Evolutionary conservation across 2,888 invertebrate genomes (phyloP), one percentile per base, ranked within the genome.

Genomic region (Acrobasis consociella): DNA sequence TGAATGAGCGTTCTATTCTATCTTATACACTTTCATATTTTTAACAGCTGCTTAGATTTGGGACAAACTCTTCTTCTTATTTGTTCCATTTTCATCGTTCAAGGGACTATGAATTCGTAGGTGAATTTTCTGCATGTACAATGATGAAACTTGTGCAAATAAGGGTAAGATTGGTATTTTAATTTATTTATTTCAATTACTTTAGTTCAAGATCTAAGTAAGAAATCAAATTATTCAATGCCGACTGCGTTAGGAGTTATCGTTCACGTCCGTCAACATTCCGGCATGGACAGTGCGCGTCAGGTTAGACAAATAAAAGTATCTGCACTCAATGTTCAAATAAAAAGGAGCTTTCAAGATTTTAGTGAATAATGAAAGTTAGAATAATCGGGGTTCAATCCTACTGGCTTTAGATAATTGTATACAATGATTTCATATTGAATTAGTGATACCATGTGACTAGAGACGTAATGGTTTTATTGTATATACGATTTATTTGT

Each of bases 291-390:
- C 89, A 86, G 89, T 89, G 91, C 88, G 87, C 90, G 90, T 87
- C 90, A 85, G 83, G 89, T 83, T 84, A 87, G 90, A 88, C 86
- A 91, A 90, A 90, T 90, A 89, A 85, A 83, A 79, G 86, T 88
- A 88, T 86, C 89, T 86, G 91, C 91, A 92, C 90, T 87, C 89
- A 90, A 92, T 92, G 92, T 92, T 92, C 92, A 92, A 92, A 92
- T 91, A 85, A 89, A 89, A 91, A 92, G 86, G 91, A 92, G 92
- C 92, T 92, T 83, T 91, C 90, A 87, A 91, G 80, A 84, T 87
- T 90, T 89, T 91, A 91, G 90, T 87, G 78, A 88, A 88, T 90
- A 76, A 82, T 83, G 83, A 80, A 89, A 84, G 82, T 89, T 90
- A 92, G 91, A 82, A 77, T 90, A 89, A 86, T 77, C 79, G 73